These are phyloP conservation scores for Notamacropus eugenii DNA, from an alignment of 2,797 vertebrate genomes.

Conservation along the genomic window DNA sequence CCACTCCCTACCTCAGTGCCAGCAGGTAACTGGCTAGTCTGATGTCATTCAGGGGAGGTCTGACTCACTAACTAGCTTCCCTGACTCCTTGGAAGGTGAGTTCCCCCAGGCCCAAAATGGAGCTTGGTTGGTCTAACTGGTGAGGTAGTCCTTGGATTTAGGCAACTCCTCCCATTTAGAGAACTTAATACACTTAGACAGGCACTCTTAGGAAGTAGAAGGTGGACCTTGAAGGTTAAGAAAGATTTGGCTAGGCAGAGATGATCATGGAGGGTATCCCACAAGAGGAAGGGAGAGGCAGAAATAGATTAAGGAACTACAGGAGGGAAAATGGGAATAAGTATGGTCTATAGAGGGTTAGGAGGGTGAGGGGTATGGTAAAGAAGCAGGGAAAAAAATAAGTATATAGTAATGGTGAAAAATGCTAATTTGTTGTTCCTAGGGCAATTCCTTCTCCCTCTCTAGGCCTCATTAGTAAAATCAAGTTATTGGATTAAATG, in stretches of 20 bases:
- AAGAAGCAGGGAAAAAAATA: neutral
- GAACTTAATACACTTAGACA: neutral
- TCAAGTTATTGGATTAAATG: neutral
- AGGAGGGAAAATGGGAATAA: neutral
- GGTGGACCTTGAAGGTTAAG: neutral
- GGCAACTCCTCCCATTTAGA: neutral
- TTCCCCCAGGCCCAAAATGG: neutral
- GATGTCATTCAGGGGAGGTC: neutral
- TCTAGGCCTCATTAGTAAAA: neutral
- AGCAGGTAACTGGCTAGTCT: neutral
- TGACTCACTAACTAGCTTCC: conserved; percentile 35
- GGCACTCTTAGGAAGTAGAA: neutral
- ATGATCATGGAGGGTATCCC: neutral
- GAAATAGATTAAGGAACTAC: neutral
- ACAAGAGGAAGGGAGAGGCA: neutral
- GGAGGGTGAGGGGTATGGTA: neutral
- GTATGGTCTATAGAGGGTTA: neutral
- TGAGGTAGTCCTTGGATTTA: neutral
- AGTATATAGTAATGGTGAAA: neutral
- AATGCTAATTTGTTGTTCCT: neutral
- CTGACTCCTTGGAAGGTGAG: neutral
- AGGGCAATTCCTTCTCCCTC: neutral
- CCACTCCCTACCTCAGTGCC: neutral
- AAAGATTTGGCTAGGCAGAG: neutral
- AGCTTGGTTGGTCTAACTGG: conserved; percentile 19